phyloP scores from a whole-genome alignment of 2,113 vertebrate species.

The Pelmatolapia mariae region DNA sequence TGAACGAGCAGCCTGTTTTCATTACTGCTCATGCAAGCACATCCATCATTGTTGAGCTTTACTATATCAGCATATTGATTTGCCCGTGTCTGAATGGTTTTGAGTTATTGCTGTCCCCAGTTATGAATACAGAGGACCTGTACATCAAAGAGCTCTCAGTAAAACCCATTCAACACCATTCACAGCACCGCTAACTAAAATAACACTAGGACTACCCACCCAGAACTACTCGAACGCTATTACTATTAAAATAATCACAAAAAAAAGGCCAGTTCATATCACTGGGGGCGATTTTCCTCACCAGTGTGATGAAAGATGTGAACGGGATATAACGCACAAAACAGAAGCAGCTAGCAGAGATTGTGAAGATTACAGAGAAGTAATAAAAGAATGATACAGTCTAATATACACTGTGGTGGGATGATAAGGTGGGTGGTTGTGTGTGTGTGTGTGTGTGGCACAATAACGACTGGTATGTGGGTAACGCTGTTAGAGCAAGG shows the following conservation, averaged over 20 bases:
- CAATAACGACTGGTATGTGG: constrained; percentile 27
- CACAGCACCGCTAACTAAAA: neutral
- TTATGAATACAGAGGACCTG: neutral
- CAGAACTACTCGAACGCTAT: neutral
- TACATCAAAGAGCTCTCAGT: neutral
- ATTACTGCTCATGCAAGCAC: neutral
- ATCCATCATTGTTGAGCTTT: neutral
- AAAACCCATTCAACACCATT: neutral
- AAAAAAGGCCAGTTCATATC: neutral
- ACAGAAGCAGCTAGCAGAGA: neutral
- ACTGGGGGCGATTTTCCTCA: neutral
- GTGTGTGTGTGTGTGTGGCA: constrained; percentile 1
- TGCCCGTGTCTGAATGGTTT: neutral
- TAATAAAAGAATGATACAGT: constrained; percentile 6
- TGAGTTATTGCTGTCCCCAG: neutral
- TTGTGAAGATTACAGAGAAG: neutral
- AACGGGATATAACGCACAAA: neutral
- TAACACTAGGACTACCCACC: neutral
- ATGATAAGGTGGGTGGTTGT: neutral
- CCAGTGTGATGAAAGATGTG: neutral
- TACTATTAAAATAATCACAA: neutral
- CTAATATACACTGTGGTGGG: neutral
- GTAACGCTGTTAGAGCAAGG: constrained; percentile 27
- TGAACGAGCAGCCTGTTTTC: neutral
- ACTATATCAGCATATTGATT: neutral